Conservation (phyloP, 2,113 vertebrate genomes). For the Puntigrus tetrazona region DNA sequence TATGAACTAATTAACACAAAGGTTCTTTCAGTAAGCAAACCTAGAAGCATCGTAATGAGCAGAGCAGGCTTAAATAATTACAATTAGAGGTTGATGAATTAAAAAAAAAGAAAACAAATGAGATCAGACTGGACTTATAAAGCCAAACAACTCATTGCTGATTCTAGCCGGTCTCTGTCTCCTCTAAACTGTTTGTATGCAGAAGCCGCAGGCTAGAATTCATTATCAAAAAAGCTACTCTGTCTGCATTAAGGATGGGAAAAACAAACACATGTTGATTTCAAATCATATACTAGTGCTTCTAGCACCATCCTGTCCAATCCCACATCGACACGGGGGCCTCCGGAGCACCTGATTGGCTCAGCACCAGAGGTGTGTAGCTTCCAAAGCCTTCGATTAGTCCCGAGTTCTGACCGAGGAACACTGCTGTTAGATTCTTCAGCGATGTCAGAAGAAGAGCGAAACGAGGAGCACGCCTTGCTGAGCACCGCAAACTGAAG, state of each 20-base stretch:
- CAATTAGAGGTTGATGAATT: slow-evolving; percentile 38
- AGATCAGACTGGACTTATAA: slow-evolving; percentile 16
- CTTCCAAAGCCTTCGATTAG: slow-evolving; percentile 3
- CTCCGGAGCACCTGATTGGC: slow-evolving; percentile 28
- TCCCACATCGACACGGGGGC: not conserved
- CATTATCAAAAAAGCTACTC: slow-evolving; percentile 17
- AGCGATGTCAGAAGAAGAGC: not conserved
- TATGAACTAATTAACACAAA: not conserved
- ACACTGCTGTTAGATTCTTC: slow-evolving; percentile 23
- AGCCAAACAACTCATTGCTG: slow-evolving; percentile 16
- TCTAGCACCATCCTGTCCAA: not conserved
- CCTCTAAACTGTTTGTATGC: slow-evolving; percentile 25
- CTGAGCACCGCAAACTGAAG: slow-evolving; percentile 10
- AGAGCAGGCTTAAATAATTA: not conserved
- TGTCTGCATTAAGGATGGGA: slow-evolving; percentile 32
- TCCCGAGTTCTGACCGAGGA: not conserved
- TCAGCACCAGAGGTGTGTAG: slow-evolving; percentile 9
- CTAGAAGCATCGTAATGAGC: slow-evolving; percentile 1
- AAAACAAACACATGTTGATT: slow-evolving; percentile 33
- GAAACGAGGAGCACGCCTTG: slow-evolving; percentile 13
- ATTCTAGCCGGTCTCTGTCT: slow-evolving; percentile 26
- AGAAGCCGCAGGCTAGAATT: slow-evolving; percentile 3
- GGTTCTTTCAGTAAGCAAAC: not conserved
- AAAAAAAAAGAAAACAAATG: slow-evolving; percentile 38
- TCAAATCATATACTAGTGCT: slow-evolving; percentile 17